These are phyloP conservation scores for Antrozous pallidus DNA, from an alignment of 2,797 vertebrate species.

Conservation along the genomic window DNA sequence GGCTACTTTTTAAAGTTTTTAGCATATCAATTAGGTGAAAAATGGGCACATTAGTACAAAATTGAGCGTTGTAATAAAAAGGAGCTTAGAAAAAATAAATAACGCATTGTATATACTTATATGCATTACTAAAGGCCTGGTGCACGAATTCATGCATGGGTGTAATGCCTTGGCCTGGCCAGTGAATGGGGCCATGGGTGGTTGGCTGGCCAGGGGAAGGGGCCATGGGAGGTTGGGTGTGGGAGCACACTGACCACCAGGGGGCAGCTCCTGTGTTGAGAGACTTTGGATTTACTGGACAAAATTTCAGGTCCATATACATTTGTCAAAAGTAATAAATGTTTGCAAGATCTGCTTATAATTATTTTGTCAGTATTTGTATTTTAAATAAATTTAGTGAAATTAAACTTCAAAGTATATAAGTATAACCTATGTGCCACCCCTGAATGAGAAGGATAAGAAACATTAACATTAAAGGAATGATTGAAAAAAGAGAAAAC, in stretches of 20 bases:
- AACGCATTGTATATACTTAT: background rate
- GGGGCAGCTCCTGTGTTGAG: no score
- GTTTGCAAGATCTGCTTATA: background rate
- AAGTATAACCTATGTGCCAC: background rate
- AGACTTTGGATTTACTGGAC: background rate
- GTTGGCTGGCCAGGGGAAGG: no score
- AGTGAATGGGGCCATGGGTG: no score
- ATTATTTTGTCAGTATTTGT: background rate
- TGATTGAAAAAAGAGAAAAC: constrained; percentile 12
- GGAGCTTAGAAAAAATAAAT: background rate
- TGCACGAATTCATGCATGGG: no score
- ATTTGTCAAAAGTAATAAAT: background rate
- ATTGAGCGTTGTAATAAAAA: constrained; percentile 12
- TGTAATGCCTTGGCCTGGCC: no score
- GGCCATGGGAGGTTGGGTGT: no score
- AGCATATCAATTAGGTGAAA: background rate
- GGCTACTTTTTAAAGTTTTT: background rate
- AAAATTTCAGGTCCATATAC: background rate
- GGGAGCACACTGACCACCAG: no score
- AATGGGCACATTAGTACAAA: background rate
- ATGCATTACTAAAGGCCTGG: background rate
- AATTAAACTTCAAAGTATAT: background rate
- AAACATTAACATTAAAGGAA: constrained; percentile 29
- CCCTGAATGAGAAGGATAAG: background rate
- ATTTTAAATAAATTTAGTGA: background rate